These are phyloP conservation scores for Allolobophora icterica DNA, from an alignment of 2,888 invertebrate species.

Conservation along the genomic window DNA sequence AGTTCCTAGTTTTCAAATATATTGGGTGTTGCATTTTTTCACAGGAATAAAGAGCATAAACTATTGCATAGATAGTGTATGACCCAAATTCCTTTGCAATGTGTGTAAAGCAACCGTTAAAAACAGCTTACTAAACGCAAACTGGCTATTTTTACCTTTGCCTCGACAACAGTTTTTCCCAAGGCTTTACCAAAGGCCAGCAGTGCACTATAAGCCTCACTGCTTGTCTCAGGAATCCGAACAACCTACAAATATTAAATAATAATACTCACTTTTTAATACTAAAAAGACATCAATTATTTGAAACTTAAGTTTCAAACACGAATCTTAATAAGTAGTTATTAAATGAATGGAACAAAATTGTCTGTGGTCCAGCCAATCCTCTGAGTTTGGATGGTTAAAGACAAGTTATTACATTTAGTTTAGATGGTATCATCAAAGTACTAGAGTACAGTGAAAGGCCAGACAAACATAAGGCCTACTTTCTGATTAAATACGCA, in stretches of 20 bases:
- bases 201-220: slow-evolving; percentile 76
- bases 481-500: neutral
- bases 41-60: neutral
- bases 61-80: neutral
- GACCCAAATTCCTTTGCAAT: neutral
- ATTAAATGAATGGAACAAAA: neutral
- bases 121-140: neutral
- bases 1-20: too few relatives aligned
- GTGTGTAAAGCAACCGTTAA: neutral
- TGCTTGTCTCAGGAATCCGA: slow-evolving; percentile 77
- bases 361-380: too few relatives aligned
- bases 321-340: neutral
- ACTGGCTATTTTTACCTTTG: slow-evolving; percentile 70
- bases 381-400: too few relatives aligned
- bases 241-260: slow-evolving; percentile 70
- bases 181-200: slow-evolving; percentile 82
- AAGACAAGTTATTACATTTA: neutral
- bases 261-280: neutral
- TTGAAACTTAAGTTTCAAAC: neutral
- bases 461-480: too few relatives aligned
- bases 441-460: neutral
- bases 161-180: slow-evolving; percentile 83
- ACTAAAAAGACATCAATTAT: neutral
- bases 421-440: neutral
- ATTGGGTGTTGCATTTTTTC: too few relatives aligned